Evolutionary conservation across 2,888 invertebrate genomes (phyloP), one percentile per base, ranked within the genome.

Genomic region (Drosophila birchii): DNA sequence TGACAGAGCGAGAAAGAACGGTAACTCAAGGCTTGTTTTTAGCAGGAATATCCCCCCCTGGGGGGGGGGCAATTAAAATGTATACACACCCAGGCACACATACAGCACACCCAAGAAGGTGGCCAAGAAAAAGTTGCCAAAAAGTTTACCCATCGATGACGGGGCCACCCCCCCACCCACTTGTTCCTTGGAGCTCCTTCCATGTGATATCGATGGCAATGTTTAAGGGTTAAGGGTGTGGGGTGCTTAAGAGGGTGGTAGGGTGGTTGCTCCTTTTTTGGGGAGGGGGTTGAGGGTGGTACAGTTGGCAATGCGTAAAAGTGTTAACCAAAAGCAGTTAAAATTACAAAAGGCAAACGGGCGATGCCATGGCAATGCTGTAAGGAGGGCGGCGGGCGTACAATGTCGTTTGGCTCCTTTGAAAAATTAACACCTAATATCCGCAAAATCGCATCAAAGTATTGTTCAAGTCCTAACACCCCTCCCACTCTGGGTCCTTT

Each of bases 401-500:
- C 68, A 59, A 67, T 67, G 67, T 67, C 67, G 67, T 68, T 75
- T 75, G 55, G 61, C 75, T 78, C 88, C 88, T 84, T 88, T 84
- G 84, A 84, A 88, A 89, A 86, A 86, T 86, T 86, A 86, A 89
- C 86, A 86, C 86, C 89, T 86, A 86, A 86, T 86, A 86, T 86
- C 89, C 89, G 89, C 85, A 89, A 86, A 86, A 86, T 86, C 86
- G 86, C 86, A 86, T 89, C 88, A 88, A 85, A 86, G 89, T 86
- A 86, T 86, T 87, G 88, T 85, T 75, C 75, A 67, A 78, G 55
- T 62, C 32, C 20, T 20, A 1, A 29, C 20, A n/a, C 7, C 16
- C n/a, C 23, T 12, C 14, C 3, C 26, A 9, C 32, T 23, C 3
- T 5, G 20, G 18, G 4, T 26, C 14, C 91, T 89, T 90, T 91